Conservation (phyloP, 2,888 invertebrate genomes). For the Platycheirus rosarum region DNA sequence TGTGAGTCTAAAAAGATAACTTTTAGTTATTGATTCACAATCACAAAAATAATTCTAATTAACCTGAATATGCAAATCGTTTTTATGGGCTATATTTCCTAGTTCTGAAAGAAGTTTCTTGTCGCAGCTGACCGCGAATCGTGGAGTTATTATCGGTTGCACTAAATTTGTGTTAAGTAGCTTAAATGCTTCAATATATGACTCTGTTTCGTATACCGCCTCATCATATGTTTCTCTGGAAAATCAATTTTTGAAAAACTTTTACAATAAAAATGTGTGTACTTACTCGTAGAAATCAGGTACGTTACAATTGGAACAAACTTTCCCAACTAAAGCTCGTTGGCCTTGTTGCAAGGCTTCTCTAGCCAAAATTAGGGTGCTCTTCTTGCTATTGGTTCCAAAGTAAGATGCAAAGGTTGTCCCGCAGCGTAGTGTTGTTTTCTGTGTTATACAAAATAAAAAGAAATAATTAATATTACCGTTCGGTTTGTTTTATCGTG, state of each 20-base stretch:
- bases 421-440: conserved; percentile 88
- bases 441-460: too few species aligned
- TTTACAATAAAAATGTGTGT: conserved; percentile 9
- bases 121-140: conserved; percentile 92
- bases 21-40: conserved; percentile 37
- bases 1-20: conserved; percentile 87
- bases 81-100: conserved; percentile 86
- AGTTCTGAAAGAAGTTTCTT: conserved; percentile 87
- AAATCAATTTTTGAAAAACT: conserved; percentile 64
- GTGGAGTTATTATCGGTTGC: conserved; percentile 91
- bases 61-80: conserved; percentile 90
- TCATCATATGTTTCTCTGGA: conserved; percentile 86
- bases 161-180: conserved; percentile 85
- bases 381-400: conserved; percentile 89
- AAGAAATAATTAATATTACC: too few species aligned
- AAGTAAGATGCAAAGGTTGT: conserved; percentile 96
- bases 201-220: conserved; percentile 85
- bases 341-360: conserved; percentile 87
- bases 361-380: conserved; percentile 88
- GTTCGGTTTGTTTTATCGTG: too few species aligned
- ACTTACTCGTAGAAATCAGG: conserved; percentile 80
- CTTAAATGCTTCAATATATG: conserved; percentile 86
- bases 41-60: conserved; percentile 3
- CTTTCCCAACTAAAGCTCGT: conserved; percentile 93
- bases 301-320: conserved; percentile 83